Evolutionary conservation across 92 coral and sea anemone species (phyloP).

Genomic region (Zoanthus sansibaricus): DNA sequence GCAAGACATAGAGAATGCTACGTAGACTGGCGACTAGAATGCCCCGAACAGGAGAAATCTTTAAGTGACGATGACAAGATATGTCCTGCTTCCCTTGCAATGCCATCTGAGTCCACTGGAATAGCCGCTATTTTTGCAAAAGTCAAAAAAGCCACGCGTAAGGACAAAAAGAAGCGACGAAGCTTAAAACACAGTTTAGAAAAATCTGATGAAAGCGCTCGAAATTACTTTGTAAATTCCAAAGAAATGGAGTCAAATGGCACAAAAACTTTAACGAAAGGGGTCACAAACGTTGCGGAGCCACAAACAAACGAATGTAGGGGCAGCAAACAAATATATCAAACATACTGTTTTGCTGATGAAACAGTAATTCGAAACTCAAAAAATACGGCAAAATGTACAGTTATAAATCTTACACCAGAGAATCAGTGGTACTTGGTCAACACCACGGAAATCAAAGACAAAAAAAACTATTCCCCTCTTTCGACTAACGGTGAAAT

Average conservation of each 20-base stretch:
- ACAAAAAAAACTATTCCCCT: not conserved
- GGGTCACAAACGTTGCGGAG: not conserved
- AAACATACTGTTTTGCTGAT: not conserved
- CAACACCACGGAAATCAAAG: not conserved
- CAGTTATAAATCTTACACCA: not conserved
- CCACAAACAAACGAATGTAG: not conserved
- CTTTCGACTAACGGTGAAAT: not conserved
- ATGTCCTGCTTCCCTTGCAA: not conserved
- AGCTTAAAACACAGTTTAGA: not conserved
- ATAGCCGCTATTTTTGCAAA: conserved; percentile 8
- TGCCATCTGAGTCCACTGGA: not conserved
- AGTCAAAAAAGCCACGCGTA: not conserved
- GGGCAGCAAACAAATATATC: not conserved
- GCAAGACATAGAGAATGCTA: not conserved
- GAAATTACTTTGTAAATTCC: not conserved
- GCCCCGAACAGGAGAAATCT: not conserved
- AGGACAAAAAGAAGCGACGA: not conserved
- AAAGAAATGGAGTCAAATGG: not conserved
- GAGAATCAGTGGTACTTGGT: not conserved
- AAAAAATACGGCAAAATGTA: not conserved
- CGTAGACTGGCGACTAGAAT: not conserved
- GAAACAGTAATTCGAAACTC: not conserved
- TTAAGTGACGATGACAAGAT: not conserved
- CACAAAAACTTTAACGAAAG: not conserved
- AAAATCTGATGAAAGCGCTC: not conserved